These are phyloP conservation scores for Cheilosia grossa DNA, from an alignment of 2,888 invertebrate species.

Conservation along the genomic window DNA sequence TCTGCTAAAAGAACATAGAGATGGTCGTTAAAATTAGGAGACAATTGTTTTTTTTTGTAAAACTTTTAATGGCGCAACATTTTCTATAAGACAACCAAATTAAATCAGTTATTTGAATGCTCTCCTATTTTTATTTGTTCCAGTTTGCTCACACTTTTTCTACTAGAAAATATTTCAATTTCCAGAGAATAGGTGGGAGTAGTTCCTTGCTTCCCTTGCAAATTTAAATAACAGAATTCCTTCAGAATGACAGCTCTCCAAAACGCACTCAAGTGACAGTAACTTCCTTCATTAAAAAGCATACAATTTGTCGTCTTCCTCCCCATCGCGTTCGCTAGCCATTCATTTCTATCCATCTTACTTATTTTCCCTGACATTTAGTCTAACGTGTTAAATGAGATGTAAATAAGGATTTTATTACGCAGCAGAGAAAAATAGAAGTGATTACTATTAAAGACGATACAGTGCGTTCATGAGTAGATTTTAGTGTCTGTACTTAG, in stretches of 20 bases:
- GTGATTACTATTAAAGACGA: slow-evolving; percentile 30
- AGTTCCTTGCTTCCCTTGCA: not conserved
- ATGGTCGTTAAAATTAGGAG: too few relatives aligned
- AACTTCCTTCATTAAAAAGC: slow-evolving; percentile 42
- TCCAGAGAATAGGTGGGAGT: not conserved
- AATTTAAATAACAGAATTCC: not conserved
- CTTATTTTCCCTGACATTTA: slow-evolving; percentile 53
- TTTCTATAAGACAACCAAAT: too few relatives aligned
- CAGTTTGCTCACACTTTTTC: not conserved
- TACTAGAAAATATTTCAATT: not conserved
- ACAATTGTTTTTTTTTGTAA: too few relatives aligned
- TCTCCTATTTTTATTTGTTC: not conserved
- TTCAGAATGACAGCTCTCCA: not conserved
- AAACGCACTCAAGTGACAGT: slow-evolving; percentile 57
- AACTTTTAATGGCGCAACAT: too few relatives aligned
- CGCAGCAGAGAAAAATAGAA: slow-evolving; percentile 39
- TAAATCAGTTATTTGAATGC: too few relatives aligned
- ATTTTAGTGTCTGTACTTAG: slow-evolving; percentile 54
- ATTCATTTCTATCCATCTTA: slow-evolving; percentile 38
- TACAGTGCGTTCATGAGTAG: slow-evolving; percentile 47
- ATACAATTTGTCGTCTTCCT: not conserved
- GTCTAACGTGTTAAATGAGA: slow-evolving; percentile 36
- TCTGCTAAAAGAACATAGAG: too few relatives aligned
- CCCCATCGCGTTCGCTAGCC: not conserved
- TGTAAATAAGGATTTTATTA: slow-evolving; percentile 63